A percentile compares a stretch with the other conserved stretches of the same genome.
phyloP scores from a whole-genome alignment of 2,113 vertebrate genomes.

The Erythrocebus patas region DNA sequence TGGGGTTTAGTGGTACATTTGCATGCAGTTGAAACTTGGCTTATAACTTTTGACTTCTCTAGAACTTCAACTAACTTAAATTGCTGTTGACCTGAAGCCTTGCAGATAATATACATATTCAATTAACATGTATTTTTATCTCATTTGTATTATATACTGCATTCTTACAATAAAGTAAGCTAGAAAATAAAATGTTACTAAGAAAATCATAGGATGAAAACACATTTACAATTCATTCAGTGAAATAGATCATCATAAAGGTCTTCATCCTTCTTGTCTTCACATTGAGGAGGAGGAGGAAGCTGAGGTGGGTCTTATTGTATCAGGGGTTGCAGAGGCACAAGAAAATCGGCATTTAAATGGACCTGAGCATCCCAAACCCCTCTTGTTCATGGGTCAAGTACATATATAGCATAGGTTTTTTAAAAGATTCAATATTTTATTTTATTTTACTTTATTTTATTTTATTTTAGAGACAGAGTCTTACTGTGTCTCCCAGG shows the following conservation, averaged over 20 bases:
- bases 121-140: no score
- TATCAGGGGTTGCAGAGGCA: not conserved
- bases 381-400: not conserved
- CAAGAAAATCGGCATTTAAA: not conserved
- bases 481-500: no score
- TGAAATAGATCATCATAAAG: not conserved
- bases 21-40: not conserved
- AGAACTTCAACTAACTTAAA: not conserved
- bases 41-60: not conserved
- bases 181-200: no score
- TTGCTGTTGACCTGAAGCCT: not conserved
- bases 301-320: not conserved
- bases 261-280: not conserved
- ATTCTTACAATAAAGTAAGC: no score
- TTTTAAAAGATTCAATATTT: not conserved
- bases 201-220: no score
- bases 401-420: not conserved
- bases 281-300: not conserved
- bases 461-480: no score
- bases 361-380: not conserved
- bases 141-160: no score
- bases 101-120: not conserved
- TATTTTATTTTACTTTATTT: no score
- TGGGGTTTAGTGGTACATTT: not conserved
- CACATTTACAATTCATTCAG: no score